Evolutionary conservation across 1,140 invertebrate species (phyloP), one percentile per base, ranked within the genome.

Genomic region (Oscheius sp.): DNA sequence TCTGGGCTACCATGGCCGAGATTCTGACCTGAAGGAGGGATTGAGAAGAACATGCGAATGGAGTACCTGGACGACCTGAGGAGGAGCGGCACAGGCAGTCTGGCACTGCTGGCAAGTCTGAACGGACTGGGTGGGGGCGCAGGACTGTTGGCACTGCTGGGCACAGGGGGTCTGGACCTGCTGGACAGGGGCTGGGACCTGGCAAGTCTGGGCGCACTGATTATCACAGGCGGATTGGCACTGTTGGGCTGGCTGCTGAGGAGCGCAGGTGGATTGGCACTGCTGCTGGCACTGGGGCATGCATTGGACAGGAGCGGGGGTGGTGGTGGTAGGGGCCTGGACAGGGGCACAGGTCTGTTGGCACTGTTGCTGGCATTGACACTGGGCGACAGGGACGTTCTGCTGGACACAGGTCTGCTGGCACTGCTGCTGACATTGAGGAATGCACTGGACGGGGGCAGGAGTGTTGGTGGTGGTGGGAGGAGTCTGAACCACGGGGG

Each of bases 311-410:
- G n/a, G 10, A 10, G 10, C 10, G 38, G 38, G 38, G n/a, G 38
- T n/a, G 38, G 38, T 10, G 38, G 38, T 42, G 38, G 38, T 42
- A n/a, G 38, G 10, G 38, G 38, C 10, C 10, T 3, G 20, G 61
- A 34, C 28, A 23, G 36, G 20, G 20, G 34, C 29, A 31, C 36
- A 34, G 15, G n/a, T 34, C n/a, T 34, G 61, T 34, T 68, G 64
- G 65, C 72, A 74, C 2, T 49, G 29, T n/a, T 49, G 64, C 36
- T 74, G 72, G 20, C 72, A 74, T 13, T 61, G 49, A 26, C 49
- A 55, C 49, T 55, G 49, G 7, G 15, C 15, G 4, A 13, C 7
- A 23, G 49, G 49, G 23, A 55, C 28, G 15, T 55, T 15, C 49
- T 55, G 49, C 49, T 55, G 49, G 23, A 55, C 26, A 63, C 66